Evolutionary conservation across 2,888 invertebrate species (phyloP), one percentile per base, ranked within the genome.

Genomic region (Hypercompe scribonia): DNA sequence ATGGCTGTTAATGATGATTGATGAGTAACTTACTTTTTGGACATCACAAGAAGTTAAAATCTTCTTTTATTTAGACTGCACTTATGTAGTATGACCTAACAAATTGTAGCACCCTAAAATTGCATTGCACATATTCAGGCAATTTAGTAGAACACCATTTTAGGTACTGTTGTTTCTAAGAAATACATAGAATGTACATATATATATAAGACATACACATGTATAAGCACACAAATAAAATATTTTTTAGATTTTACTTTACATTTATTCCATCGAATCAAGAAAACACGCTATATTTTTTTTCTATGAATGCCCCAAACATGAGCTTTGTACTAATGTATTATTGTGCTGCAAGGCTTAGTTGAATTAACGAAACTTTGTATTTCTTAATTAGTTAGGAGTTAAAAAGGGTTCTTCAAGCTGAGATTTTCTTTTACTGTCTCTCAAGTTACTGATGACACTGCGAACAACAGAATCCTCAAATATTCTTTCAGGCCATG

Each of bases 401-500:
- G 95, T 95, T 73, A 95, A 81, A 85, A 94, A 95, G 0, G 90
- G 89, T 75, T 95, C 95, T 69, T 95, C 95, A 50, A 83, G 88
- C 7, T 90, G 84, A 0, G 95, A 93, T 77, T 80, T 91, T 71
- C 91, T 87, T 76, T 90, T 91, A 72, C 91, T 93, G 3, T 90
- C 84, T 78, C 90, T 92, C 65, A 95, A 83, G 77, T 89, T 95
- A 75, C 85, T 93, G 15, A 95, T 83, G 10, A 96, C 95, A 71
- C 92, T 94, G 36, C 90, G 89, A 1, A 96, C 91, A 10, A 95
- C 87, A 0, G 95, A 91, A 75, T 95, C 92, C 72, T 95, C 94
- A 68, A 93, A 93, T 63, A 95, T 92, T 79, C 87, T 92, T 65
- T 96, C 95, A 0, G 96, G 90, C 95, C 95, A 95, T 0, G 95